Conservation (phyloP, 2,888 invertebrate genomes). For the Harpalus rufipes region DNA sequence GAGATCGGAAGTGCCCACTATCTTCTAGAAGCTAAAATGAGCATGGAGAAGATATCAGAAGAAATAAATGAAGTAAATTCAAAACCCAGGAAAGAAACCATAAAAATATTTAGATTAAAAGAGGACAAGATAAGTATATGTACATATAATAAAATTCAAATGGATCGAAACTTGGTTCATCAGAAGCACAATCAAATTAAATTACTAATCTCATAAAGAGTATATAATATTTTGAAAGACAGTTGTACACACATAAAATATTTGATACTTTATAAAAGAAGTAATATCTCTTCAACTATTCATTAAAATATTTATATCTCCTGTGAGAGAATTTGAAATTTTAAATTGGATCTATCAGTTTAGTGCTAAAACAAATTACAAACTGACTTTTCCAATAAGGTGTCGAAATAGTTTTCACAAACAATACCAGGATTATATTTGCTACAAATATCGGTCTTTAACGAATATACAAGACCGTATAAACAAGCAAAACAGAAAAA, state of each 20-base stretch:
- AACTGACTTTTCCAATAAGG: constrained; percentile 30
- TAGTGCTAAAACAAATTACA: constrained; percentile 55
- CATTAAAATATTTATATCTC: constrained; percentile 29
- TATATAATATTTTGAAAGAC: too few relatives aligned
- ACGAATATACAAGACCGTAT: constrained; percentile 15
- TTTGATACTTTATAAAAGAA: background rate
- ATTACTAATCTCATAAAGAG: too few relatives aligned
- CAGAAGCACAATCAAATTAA: too few relatives aligned
- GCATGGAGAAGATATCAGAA: too few relatives aligned
- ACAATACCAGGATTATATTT: constrained; percentile 26
- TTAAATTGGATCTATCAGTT: constrained; percentile 50
- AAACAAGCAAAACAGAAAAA: background rate
- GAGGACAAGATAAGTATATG: too few relatives aligned
- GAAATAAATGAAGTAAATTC: too few relatives aligned
- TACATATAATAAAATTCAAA: too few relatives aligned
- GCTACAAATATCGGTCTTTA: constrained; percentile 18
- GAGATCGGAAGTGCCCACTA: too few relatives aligned
- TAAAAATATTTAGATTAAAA: too few relatives aligned
- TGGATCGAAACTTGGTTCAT: too few relatives aligned
- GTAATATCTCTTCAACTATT: constrained; percentile 15
- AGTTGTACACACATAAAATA: background rate
- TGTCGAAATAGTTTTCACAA: constrained; percentile 1
- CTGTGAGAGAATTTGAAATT: constrained; percentile 19
- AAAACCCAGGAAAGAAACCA: too few relatives aligned
- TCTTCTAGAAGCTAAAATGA: too few relatives aligned